These are phyloP conservation scores for Catharus minimus DNA, from an alignment of 2,113 vertebrate genomes.

Conservation along the genomic window DNA sequence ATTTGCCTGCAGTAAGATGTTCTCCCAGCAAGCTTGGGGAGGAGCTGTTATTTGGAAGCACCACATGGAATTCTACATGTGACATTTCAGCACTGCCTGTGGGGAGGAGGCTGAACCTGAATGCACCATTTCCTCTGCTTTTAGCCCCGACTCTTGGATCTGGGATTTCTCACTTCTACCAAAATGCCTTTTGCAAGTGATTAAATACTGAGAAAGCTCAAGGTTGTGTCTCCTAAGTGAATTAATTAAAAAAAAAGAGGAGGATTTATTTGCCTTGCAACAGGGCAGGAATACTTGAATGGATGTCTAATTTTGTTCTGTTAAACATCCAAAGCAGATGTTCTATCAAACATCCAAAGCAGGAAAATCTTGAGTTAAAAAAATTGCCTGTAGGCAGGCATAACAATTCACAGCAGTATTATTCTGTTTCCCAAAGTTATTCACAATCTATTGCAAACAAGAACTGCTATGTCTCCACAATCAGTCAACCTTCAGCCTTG, in stretches of 20 bases:
- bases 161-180: not conserved
- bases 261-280: not conserved
- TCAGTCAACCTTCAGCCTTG: not conserved
- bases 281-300: not conserved
- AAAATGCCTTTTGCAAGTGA: not conserved
- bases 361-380: not conserved
- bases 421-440: not conserved
- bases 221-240: not conserved
- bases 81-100: not conserved
- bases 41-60: not conserved
- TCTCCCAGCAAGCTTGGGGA: not conserved
- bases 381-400: not conserved
- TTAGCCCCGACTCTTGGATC: not conserved
- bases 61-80: rapidly evolving
- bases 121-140: not conserved
- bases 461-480: not conserved
- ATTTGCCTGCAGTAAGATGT: not conserved
- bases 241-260: not conserved
- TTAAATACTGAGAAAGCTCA: not conserved
- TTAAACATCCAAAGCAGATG: not conserved
- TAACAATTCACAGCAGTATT: not conserved
- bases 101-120: not conserved
- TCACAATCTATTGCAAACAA: not conserved
- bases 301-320: not conserved
- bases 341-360: not conserved